A percentile compares a stretch with the other conserved stretches of the same genome.
phyloP scores from a whole-genome alignment of 2,797 vertebrate genomes.

The Galagoides demidoff region DNA sequence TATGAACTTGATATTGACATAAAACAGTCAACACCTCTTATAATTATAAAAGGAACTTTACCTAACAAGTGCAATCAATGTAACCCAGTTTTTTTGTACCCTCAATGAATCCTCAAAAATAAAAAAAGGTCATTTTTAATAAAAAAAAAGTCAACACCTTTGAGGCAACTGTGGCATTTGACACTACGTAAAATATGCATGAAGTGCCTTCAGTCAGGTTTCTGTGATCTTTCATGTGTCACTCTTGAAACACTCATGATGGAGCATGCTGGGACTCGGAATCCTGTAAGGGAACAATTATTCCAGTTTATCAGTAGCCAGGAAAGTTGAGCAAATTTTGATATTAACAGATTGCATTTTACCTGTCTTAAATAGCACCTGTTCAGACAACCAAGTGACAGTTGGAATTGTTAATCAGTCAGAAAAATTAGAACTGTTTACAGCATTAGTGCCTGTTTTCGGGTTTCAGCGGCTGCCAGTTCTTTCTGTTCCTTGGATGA shows the following conservation, averaged over 20 bases:
- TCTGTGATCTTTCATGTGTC: background rate
- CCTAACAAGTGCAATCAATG: no score
- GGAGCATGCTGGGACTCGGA: background rate
- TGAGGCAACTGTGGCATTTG: background rate
- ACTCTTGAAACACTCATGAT: background rate
- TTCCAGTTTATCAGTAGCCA: background rate
- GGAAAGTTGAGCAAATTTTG: background rate
- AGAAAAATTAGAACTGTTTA: conserved; percentile 45
- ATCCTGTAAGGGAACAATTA: background rate
- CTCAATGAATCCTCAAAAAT: no score
- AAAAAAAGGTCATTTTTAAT: no score
- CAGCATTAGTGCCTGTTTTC: background rate
- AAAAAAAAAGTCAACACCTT: background rate
- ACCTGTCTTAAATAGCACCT: background rate
- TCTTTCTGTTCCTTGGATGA: conserved; percentile 9
- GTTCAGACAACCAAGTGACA: conserved; percentile 10
- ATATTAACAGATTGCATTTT: conserved; percentile 55
- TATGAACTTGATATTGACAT: conserved; percentile 8
- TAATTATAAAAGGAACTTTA: no score
- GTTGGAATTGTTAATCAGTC: background rate
- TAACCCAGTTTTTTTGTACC: no score
- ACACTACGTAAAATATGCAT: background rate
- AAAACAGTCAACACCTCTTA: background rate
- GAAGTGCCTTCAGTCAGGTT: background rate
- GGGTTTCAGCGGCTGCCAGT: background rate